Conservation (phyloP, 1,140 invertebrate species). For the Coenobita brevimanus region DNA sequence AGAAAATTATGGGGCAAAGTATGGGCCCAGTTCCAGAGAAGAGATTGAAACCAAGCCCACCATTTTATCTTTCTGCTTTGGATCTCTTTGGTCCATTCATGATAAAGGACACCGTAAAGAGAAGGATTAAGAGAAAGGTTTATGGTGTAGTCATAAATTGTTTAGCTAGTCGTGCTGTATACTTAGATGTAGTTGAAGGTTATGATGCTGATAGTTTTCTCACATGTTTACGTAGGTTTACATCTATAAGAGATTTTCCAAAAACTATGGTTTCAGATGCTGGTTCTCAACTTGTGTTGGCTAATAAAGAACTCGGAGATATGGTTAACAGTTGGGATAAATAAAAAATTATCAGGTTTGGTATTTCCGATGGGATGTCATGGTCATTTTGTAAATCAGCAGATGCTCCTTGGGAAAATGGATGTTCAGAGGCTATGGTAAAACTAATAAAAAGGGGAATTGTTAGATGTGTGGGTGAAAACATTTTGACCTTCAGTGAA, state of each 20-base stretch:
- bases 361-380: neutral
- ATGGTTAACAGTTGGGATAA: conserved; percentile 10
- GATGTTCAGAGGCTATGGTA: neutral
- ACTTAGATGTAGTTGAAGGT: conserved; percentile 28
- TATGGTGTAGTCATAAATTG: conserved; percentile 16
- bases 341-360: neutral
- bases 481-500: conserved; percentile 3
- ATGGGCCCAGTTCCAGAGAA: conserved; percentile 1
- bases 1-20: neutral
- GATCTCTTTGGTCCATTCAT: conserved; percentile 13
- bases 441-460: neutral
- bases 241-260: neutral
- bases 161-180: conserved; percentile 21
- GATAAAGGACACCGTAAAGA: conserved; percentile 19
- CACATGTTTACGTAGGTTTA: neutral
- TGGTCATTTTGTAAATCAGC: conserved; percentile 18
- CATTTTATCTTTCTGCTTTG: conserved; percentile 10
- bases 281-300: conserved; percentile 13
- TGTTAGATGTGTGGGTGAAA: neutral
- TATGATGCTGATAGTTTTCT: neutral
- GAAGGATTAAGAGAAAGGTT: conserved; percentile 3
- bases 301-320: conserved; percentile 2
- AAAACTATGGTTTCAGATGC: conserved; percentile 14
- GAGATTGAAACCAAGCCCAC: conserved; percentile 13
- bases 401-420: conserved; percentile 22